Conservation (phyloP, 30 jellyfish, hydroid and myxozoan genomes). For the Sanderia malayensis region DNA sequence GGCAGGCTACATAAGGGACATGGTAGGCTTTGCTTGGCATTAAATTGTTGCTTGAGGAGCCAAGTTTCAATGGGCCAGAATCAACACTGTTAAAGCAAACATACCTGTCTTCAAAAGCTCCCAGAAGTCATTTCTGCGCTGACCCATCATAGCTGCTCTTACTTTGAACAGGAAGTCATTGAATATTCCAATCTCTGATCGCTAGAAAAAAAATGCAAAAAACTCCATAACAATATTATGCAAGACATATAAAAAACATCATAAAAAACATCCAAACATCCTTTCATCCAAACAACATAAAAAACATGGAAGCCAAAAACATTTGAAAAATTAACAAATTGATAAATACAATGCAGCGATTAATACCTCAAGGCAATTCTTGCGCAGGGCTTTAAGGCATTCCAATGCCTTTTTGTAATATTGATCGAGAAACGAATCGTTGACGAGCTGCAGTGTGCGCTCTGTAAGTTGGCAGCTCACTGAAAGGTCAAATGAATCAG, state of each 20-base stretch:
- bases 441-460: constrained; percentile 66
- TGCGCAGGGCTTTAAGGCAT: constrained; percentile 49
- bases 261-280: no score
- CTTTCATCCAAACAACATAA: neutral
- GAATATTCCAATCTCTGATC: constrained; percentile 23
- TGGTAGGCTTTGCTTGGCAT: neutral
- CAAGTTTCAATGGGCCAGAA: neutral
- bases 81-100: neutral
- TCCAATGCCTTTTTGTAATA: constrained; percentile 74
- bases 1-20: no score
- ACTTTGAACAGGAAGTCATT: constrained; percentile 53
- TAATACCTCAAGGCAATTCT: constrained; percentile 55
- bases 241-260: neutral
- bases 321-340: neutral
- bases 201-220: constrained; percentile 19
- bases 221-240: no score
- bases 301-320: neutral
- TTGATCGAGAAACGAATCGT: constrained; percentile 77
- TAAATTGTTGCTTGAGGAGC: neutral
- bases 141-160: constrained; percentile 60
- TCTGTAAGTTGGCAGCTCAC: constrained; percentile 61
- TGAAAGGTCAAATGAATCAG: constrained; percentile 27
- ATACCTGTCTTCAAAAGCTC: constrained; percentile 55
- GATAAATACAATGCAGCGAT: no score
- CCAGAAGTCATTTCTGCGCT: constrained; percentile 85